Base-by-base conservation (phyloP, 64 coral and sea anemone genomes). In the Pocillopora verrucosa region DNA sequence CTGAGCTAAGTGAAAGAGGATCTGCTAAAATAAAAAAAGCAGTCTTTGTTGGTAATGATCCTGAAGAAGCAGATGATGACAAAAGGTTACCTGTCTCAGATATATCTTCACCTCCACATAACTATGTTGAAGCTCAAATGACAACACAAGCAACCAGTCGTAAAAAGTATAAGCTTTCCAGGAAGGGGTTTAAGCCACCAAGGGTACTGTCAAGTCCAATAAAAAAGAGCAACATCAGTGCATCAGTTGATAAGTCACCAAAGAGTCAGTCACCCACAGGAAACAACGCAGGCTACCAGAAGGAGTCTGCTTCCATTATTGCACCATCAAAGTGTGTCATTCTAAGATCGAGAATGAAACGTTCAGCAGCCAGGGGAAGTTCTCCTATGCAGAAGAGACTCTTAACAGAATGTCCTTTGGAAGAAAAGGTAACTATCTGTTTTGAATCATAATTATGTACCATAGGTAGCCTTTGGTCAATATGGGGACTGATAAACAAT, bases 381-480 rank as follows among this genome's bases (percentile, higher is more conserved):
- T 90, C 80, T 62, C 89, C 89, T 16, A 41, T 63, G 25, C 36
- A 84, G 35, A 91, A 91, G 58, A 75, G 89, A 84, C 30, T 76
- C 5, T 80, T 84, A 61, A 65, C 64, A 72, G 82, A 72, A 72
- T 11, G 69, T 5, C 22, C 65, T n/a, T 30, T 20, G 4, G 13
- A 63, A 15, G 65, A 9, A 0, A 85, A 85, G 82, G 82, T 85
- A 85, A 11, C 4, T 0, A 63, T 15, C 11, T 51, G 7, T 51
- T 51, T 51, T 51, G 41, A 7, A 51, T 51, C 41, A 51, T 51
- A 30, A 30, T 30, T 30, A 0, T 51, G 41, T 51, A 51, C 41
- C 41, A 51, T 51, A 51, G 41, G 41, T 51, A 51, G 41, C 41
- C 41, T 51, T 51, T 30, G 30, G 30, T 30, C 30, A 30, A 30